phyloP scores from a whole-genome alignment of 2,888 invertebrate species.

The Drosophila neoperkinsi region DNA sequence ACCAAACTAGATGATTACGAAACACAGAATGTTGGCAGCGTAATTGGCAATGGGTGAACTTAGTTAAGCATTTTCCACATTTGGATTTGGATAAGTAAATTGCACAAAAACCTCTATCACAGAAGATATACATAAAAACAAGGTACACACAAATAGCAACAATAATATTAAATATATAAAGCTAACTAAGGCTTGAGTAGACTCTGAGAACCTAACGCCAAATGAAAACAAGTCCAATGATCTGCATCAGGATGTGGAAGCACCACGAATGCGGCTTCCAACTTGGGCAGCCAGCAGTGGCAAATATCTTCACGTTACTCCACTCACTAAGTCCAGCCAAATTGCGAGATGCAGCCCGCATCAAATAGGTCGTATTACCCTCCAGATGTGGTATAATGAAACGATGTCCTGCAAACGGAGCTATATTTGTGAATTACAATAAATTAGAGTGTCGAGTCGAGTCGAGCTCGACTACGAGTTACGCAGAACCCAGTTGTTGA shows the following conservation, averaged over 20 bases:
- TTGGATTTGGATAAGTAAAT: conserved; percentile 50
- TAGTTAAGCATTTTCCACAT: conserved; percentile 35
- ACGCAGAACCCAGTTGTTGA: neutral
- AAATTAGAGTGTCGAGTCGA: neutral
- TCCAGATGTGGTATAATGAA: conserved; percentile 85
- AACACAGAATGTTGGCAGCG: conserved; percentile 42
- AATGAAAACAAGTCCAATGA: conserved; percentile 38
- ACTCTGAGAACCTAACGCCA: conserved; percentile 49
- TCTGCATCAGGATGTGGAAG: conserved; percentile 14
- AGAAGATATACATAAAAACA: conserved; percentile 65
- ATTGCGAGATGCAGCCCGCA: conserved; percentile 86
- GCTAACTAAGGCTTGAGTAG: conserved; percentile 42
- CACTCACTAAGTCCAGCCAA: conserved; percentile 86
- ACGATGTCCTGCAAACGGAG: conserved; percentile 84
- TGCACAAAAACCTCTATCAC: conserved; percentile 73
- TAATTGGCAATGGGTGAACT: conserved; percentile 60
- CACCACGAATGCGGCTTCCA: conserved; percentile 35
- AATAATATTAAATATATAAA: conserved; percentile 38
- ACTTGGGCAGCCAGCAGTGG: conserved; percentile 73
- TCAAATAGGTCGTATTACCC: conserved; percentile 86
- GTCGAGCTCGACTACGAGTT: neutral
- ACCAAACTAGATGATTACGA: conserved; percentile 42
- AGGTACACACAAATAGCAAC: conserved; percentile 46
- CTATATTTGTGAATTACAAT: neutral
- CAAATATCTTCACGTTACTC: conserved; percentile 82